Evolutionary conservation across 2,113 vertebrate species (phyloP).

Genomic region (Hippocampus mohnikei): DNA sequence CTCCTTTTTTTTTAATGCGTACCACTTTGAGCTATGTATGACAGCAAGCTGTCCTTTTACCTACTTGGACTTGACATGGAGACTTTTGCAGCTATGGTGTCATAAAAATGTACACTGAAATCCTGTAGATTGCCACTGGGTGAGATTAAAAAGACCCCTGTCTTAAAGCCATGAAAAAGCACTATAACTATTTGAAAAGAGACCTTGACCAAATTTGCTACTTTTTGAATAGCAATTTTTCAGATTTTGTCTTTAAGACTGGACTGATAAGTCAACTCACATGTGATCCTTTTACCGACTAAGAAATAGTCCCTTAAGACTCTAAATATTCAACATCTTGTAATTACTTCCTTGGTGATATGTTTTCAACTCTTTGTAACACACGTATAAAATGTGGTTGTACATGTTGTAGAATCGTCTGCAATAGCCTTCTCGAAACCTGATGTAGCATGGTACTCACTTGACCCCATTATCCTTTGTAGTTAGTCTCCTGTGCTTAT

Average conservation of each 20-base stretch:
- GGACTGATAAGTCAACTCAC: conserved; percentile 72
- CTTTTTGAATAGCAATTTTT: conserved; percentile 78
- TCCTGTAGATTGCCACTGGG: conserved; percentile 98
- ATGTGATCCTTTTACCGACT: conserved; percentile 73
- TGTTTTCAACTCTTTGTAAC: conserved; percentile 81
- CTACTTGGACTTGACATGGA: conserved; percentile 83
- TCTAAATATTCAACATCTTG: conserved; percentile 89
- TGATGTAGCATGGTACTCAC: conserved; percentile 79
- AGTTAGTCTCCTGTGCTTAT: conserved; percentile 68
- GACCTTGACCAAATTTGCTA: conserved; percentile 88
- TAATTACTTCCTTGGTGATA: conserved; percentile 83
- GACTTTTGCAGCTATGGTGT: conserved; percentile 90
- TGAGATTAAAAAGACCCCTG: conserved; percentile 93
- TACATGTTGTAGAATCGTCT: conserved; percentile 85
- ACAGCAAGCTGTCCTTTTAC: conserved; percentile 95
- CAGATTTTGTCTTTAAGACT: conserved; percentile 88
- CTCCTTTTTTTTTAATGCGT: conserved; percentile 93
- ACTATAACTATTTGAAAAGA: conserved; percentile 81
- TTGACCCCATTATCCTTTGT: conserved; percentile 68
- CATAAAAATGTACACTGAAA: conserved; percentile 90
- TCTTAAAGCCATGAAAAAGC: conserved; percentile 97
- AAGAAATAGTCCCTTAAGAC: conserved; percentile 83
- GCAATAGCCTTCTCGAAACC: conserved; percentile 82
- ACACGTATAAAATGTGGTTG: conserved; percentile 81
- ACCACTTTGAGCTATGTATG: conserved; percentile 94